Percentiles rank a stretch among this genome's conserved stretches.
Evolutionary conservation across 2,113 vertebrate genomes (phyloP).

Genomic region (Hemiscyllium ocellatum): DNA sequence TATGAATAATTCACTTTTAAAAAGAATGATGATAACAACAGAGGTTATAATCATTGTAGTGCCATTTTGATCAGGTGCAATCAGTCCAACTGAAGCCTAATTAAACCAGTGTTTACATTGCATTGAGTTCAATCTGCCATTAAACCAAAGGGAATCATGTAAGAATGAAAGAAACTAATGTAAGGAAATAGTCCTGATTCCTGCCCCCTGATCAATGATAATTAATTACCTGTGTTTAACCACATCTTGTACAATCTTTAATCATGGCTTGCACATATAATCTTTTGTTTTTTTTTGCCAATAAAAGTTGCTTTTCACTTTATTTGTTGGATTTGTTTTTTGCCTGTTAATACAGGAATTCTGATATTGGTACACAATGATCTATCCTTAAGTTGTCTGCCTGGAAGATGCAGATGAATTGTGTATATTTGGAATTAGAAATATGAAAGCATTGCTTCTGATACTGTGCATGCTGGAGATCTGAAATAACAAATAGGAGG

Average conservation of each 20-base stretch:
- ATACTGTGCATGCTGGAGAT: no score
- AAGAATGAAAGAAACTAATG: conserved; percentile 25
- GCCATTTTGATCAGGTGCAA: conserved; percentile 1
- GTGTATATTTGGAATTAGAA: not conserved
- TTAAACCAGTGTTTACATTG: conserved; percentile 39
- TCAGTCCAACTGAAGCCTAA: conserved; percentile 31
- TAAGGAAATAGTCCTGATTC: conserved; percentile 34
- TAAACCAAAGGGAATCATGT: conserved; percentile 40
- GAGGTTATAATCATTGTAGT: conserved; percentile 3
- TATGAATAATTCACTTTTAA: conserved; percentile 27
- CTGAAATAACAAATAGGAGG: no score
- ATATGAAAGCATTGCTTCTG: not conserved
- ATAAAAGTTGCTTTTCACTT: conserved; percentile 62
- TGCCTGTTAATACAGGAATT: not conserved
- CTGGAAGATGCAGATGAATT: not conserved
- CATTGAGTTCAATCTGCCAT: conserved; percentile 34
- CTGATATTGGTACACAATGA: not conserved
- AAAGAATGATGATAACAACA: conserved; percentile 24
- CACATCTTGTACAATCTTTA: conserved; percentile 47
- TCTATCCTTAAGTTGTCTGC: not conserved
- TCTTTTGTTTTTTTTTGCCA: conserved; percentile 65
- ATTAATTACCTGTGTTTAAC: conserved; percentile 39
- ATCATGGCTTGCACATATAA: conserved; percentile 50
- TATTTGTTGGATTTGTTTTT: not conserved
- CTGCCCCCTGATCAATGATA: conserved; percentile 37